Conservation (phyloP, 1,140 invertebrate genomes). For the Armadillidium nasatum region DNA sequence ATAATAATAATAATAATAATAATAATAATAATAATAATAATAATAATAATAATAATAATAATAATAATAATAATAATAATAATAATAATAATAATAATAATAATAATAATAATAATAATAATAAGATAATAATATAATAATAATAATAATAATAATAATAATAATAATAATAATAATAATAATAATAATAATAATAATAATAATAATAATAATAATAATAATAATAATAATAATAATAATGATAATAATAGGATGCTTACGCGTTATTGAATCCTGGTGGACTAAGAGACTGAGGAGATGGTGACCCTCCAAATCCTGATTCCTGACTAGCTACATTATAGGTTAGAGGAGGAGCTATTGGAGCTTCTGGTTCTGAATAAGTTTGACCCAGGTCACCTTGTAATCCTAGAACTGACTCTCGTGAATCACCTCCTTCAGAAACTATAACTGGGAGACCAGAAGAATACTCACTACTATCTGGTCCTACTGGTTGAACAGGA, state of each 20-base stretch:
- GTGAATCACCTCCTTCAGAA: neutral
- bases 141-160: too few species aligned
- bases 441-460: neutral
- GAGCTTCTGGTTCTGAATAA: neutral
- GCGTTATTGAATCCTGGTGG: neutral
- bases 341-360: neutral
- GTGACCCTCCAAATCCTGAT: neutral
- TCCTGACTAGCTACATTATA: neutral
- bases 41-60: too few species aligned
- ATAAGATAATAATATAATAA: too few species aligned
- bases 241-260: neutral
- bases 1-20: too few species aligned
- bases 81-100: too few species aligned
- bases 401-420: neutral
- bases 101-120: too few species aligned
- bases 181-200: neutral
- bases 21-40: too few species aligned
- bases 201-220: conserved; percentile 12
- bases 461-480: neutral
- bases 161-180: too few species aligned
- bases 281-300: neutral
- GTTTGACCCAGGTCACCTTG: neutral
- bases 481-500: neutral
- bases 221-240: conserved; percentile 9
- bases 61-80: too few species aligned